Base-by-base conservation (phyloP, 2,113 vertebrate genomes). In the Noturus placidus region DNA sequence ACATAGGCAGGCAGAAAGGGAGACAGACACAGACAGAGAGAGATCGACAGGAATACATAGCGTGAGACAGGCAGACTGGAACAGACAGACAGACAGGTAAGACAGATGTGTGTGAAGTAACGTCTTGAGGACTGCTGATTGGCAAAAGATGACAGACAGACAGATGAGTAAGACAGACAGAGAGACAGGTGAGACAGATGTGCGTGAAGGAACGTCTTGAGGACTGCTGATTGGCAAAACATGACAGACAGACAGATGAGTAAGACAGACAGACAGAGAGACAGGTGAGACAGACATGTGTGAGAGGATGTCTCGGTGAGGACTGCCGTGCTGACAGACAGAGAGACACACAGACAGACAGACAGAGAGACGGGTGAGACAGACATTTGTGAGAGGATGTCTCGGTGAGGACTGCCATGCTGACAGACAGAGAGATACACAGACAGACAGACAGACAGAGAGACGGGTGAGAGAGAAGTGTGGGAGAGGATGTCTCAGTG, bases 11-110 rank as follows among this genome's bases (percentile, higher is more conserved):
- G 10, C 8, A 70, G 30, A 42, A 65, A 25, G 25, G 2, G 42
- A 25, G 15, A 35, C 3, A 67, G 22, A 35, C 77, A 30, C 77
- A 30, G 50, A 99, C 98, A 97, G 98, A 74, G 35, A 42, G 2
- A 42, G 35, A 25, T 3, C 42, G 35, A 46, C 1, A 46, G 98
- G 82, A 3, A 11, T 22, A 59, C 7, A 42, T 6, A 50, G 8
- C 1, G 25, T n/a, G 5, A 72, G 69, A 20, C n/a, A 52, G 42
- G 6, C 27, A 67, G 25, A 79, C 14, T 17, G 54, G 7, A 20
- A 65, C 7, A 65, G 27, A 65, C 46, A 69, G 14, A 19, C 67
- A 69, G 65, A n/a, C 27, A 63, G 20, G 25, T 10, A 2, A 27
- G 25, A 63, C 9, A 27, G 8, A 25, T 27, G 61, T 8, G 19